Evolutionary conservation across 1,140 invertebrate species (phyloP).

Genomic region (Amphibalanus amphitrite): DNA sequence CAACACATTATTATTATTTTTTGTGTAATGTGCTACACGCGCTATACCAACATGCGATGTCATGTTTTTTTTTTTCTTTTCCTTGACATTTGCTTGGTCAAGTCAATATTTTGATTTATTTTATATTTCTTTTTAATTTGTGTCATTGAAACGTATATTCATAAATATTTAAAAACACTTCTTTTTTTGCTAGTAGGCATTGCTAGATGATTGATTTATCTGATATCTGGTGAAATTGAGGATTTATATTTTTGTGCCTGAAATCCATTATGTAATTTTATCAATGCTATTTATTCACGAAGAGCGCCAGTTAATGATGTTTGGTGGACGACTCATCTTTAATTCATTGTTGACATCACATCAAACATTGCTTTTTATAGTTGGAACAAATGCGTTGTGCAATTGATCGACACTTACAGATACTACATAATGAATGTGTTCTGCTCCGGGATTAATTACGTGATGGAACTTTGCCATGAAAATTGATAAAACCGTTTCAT

Average conservation of each 20-base stretch:
- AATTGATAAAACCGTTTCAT: too few relatives aligned
- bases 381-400: too few relatives aligned
- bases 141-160: conserved; percentile 13
- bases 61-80: conserved; percentile 6
- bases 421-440: too few relatives aligned
- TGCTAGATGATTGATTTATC: background rate
- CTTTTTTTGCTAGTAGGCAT: conserved; percentile 4
- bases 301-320: too few relatives aligned
- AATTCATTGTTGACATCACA: too few relatives aligned
- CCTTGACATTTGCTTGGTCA: background rate
- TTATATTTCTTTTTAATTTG: conserved; percentile 8
- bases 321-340: too few relatives aligned
- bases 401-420: too few relatives aligned
- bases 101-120: too few relatives aligned
- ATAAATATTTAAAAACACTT: conserved; percentile 9
- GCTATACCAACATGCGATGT: background rate
- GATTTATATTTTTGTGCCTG: background rate
- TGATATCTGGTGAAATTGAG: background rate
- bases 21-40: conserved; percentile 6
- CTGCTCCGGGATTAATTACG: too few relatives aligned
- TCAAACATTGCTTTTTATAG: too few relatives aligned
- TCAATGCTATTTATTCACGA: background rate
- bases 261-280: background rate
- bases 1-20: conserved; percentile 8
- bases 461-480: too few relatives aligned